A percentile compares a stretch with the other conserved stretches of the same genome.
phyloP scores from a whole-genome alignment of 2,888 invertebrate species.

The Therioaphis trifolii region DNA sequence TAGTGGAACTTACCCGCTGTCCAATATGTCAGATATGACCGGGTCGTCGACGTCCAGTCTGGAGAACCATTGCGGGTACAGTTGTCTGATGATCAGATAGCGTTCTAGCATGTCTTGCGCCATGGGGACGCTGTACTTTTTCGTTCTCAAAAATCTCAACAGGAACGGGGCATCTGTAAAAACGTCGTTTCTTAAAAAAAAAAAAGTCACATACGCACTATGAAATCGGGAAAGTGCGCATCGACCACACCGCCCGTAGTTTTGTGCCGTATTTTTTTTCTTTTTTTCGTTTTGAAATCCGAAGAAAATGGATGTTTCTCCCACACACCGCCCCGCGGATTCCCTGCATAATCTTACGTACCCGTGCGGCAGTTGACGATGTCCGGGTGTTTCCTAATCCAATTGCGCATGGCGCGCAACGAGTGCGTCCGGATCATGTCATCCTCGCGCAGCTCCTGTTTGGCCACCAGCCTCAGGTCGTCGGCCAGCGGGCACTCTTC shows the following conservation, averaged over 20 bases:
- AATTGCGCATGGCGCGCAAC: slow-evolving; percentile 81
- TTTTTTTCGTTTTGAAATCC: too few species aligned
- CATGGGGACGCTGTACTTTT: slow-evolving; percentile 83
- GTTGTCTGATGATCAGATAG: slow-evolving; percentile 85
- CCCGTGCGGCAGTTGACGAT: slow-evolving; percentile 85
- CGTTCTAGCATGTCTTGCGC: slow-evolving; percentile 87
- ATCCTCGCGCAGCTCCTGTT: slow-evolving; percentile 83
- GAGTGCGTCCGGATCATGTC: slow-evolving; percentile 80
- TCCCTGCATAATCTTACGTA: slow-evolving; percentile 67
- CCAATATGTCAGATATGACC: slow-evolving; percentile 82
- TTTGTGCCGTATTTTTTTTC: too few species aligned
- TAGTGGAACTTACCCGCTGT: slow-evolving; percentile 76
- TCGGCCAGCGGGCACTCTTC: slow-evolving; percentile 70
- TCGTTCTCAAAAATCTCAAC: slow-evolving; percentile 79
- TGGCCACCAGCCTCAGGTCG: slow-evolving; percentile 74
- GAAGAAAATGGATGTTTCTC: too few species aligned
- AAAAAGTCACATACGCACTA: too few species aligned
- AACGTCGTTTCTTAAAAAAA: slow-evolving; percentile 25
- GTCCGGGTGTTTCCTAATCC: slow-evolving; percentile 84
- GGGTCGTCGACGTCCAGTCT: slow-evolving; percentile 84
- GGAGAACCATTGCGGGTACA: slow-evolving; percentile 88
- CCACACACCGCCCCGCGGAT: too few species aligned
- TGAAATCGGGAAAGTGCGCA: too few species aligned
- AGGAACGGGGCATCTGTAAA: slow-evolving; percentile 80
- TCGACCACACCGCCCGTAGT: too few species aligned